phyloP scores from a whole-genome alignment of 2,797 vertebrate genomes.

The Sebastes nivosus region DNA sequence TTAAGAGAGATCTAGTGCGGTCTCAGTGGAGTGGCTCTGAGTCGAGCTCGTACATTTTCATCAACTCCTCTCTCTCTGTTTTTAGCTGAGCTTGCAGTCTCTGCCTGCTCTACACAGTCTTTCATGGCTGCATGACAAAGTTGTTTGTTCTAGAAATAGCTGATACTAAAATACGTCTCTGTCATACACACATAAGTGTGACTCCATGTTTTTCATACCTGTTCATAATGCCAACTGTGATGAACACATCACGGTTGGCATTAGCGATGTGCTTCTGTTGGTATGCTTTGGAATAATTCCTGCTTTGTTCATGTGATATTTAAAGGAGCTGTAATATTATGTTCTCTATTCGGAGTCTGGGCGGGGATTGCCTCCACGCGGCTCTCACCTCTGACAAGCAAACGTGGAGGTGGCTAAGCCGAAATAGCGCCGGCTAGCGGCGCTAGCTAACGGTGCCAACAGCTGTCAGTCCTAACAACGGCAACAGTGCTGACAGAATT shows the following conservation, averaged over 20 bases:
- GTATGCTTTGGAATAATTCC: neutral
- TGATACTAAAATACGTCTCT: neutral
- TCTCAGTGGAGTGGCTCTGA: neutral
- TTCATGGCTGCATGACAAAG: neutral
- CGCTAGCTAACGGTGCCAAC: neutral
- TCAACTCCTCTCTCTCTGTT: neutral
- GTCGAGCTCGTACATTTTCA: neutral
- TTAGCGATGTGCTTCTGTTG: neutral
- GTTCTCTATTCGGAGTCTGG: neutral
- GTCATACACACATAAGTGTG: neutral
- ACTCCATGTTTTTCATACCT: neutral
- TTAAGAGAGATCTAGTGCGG: neutral
- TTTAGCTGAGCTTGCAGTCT: neutral
- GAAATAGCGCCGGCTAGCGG: neutral
- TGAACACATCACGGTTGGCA: neutral
- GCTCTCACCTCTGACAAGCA: neutral
- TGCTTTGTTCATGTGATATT: neutral
- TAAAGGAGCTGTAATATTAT: neutral
- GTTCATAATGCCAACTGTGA: neutral
- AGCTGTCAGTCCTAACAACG: too few species aligned
- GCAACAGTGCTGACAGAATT: too few species aligned
- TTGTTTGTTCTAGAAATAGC: neutral
- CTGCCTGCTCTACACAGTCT: neutral
- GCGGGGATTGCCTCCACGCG: neutral
- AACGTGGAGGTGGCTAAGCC: neutral